A percentile compares a stretch with the other conserved stretches of the same genome.
Evolutionary conservation across 1,140 invertebrate genomes (phyloP).

Genomic region (Sarcophaga peregrina): DNA sequence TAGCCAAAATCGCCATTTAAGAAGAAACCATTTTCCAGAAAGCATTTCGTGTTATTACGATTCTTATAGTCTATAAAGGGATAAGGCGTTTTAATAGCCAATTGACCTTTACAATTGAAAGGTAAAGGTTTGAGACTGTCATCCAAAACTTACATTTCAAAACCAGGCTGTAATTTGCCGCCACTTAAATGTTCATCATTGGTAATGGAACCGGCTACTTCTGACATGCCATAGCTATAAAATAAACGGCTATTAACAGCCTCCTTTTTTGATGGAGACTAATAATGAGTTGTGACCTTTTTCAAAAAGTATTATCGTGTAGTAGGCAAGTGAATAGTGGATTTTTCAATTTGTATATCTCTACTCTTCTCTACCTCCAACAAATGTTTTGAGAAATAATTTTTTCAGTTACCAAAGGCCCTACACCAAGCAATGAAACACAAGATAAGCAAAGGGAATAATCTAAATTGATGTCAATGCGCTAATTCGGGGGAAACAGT

Average conservation of each 20-base stretch:
- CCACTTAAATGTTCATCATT: constrained; percentile 23
- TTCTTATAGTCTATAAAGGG: constrained; percentile 14
- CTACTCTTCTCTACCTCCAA: too few relatives aligned
- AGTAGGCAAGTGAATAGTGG: too few relatives aligned
- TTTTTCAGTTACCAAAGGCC: too few relatives aligned
- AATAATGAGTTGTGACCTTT: too few relatives aligned
- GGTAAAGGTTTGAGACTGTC: background rate
- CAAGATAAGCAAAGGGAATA: too few relatives aligned
- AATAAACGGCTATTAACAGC: constrained; percentile 7
- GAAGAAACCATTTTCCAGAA: constrained; percentile 22
- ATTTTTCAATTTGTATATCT: too few relatives aligned
- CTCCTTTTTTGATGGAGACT: too few relatives aligned
- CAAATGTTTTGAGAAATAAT: too few relatives aligned
- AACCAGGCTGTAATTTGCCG: constrained; percentile 16
- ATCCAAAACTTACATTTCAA: constrained; percentile 21
- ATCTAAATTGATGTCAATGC: too few relatives aligned
- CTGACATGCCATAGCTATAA: constrained; percentile 32
- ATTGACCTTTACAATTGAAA: background rate
- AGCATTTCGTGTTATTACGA: background rate
- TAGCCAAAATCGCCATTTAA: constrained; percentile 41
- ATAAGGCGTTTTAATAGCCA: background rate
- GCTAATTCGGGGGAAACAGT: too few relatives aligned
- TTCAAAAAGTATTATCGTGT: too few relatives aligned
- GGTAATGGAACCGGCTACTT: constrained; percentile 31
- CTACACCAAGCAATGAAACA: too few relatives aligned